Base-by-base conservation (phyloP, 2,888 invertebrate genomes). In the Carcina quercana region DNA sequence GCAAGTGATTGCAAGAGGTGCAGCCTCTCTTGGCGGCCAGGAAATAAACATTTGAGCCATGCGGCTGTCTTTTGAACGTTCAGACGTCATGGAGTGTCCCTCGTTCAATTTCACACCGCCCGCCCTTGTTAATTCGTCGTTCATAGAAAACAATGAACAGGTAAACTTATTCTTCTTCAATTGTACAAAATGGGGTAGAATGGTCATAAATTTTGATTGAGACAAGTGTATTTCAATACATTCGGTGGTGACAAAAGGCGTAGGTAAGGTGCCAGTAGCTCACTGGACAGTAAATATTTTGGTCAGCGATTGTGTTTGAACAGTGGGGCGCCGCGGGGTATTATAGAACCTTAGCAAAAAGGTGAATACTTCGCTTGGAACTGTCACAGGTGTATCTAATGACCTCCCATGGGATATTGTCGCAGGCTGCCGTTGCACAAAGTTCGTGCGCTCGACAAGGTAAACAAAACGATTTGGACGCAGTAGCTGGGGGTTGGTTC, bases 271-370 rank as follows among this genome's bases (percentile, higher is more conserved):
- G n/a, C 43, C 38, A 41, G 44, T 32, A 22, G 31, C 17, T 38
- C 35, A 46, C 54, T 47, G n/a, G n/a, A 53, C 57, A 50, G 71
- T 75, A 69, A 74, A 75, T 75, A 73, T 74, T 75, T 74, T 74
- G 75, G 75, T 67, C 45, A 36, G 29, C 40, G 34, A 55, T 71
- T 70, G 66, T 68, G 29, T 30, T 13, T 26, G 25, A n/a, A 22
- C 13, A 6, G 42, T 46, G 34, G 15, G 27, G 15, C 47, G 15
- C 54, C 31, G 42, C 43, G 41, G 55, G 55, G 41, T 33, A 43
- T 40, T 38, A 15, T 4, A 14, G 6, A 10, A 13, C 14, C 12
- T 15, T 26, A n/a, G n/a, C n/a, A n/a, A n/a, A n/a, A n/a, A n/a
- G n/a, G n/a, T n/a, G n/a, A n/a, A n/a, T n/a, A n/a, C n/a, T n/a